phyloP scores from a whole-genome alignment of 2,113 vertebrate genomes.

The Poicephalus meyeri region DNA sequence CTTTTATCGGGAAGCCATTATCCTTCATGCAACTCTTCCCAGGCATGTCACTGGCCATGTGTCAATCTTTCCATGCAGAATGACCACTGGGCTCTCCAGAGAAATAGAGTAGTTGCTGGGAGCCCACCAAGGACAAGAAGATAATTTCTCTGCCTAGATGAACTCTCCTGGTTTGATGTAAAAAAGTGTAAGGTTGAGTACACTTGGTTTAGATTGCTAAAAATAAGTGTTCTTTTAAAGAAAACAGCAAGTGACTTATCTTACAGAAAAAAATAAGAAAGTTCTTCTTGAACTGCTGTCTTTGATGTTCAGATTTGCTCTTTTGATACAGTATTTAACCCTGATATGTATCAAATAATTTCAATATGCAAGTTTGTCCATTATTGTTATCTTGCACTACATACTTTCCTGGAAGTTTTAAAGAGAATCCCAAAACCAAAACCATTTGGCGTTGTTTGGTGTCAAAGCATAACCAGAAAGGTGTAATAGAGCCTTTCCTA shows the following conservation, averaged over 20 bases:
- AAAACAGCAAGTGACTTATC: not conserved
- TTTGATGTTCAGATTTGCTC: not conserved
- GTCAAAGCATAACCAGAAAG: not conserved
- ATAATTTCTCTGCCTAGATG: not conserved
- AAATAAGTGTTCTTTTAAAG: not conserved
- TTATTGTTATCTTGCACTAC: not conserved
- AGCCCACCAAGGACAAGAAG: rapidly evolving
- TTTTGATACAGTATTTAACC: not conserved
- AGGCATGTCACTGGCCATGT: not conserved
- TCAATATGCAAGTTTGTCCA: not conserved
- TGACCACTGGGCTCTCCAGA: not conserved
- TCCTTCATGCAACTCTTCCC: not conserved
- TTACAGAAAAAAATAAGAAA: not conserved
- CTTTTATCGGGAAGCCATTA: not conserved
- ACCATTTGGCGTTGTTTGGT: not conserved
- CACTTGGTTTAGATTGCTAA: not conserved
- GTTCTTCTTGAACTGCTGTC: not conserved
- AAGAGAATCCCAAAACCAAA: not conserved
- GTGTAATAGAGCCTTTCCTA: not conserved
- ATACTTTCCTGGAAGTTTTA: not conserved
- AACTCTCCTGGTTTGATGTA: not conserved
- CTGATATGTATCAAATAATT: not conserved
- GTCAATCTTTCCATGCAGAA: rapidly evolving
- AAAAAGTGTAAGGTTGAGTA: not conserved
- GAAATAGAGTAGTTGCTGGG: not conserved